Base-by-base conservation (phyloP, 2,113 vertebrate genomes). In the Psettodes erumei region DNA sequence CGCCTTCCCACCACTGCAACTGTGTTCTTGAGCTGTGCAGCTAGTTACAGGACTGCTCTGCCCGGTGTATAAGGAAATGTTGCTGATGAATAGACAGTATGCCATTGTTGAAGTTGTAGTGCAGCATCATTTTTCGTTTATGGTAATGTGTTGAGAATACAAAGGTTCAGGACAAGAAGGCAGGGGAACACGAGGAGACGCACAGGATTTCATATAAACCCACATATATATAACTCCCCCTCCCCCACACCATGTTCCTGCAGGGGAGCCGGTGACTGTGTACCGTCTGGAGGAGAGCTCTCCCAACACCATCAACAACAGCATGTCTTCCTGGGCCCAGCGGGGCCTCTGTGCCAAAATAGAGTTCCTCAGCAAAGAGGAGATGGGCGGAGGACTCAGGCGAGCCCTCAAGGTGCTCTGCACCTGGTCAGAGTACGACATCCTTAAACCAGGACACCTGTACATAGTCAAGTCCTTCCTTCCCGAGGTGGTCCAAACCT, bases 241-340 rank as follows among this genome's bases (percentile, higher is more conserved):
- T 37, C 11, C 25, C 6, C 2, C 5, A 5, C 12, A 19, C 11
- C 32, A n/a, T 68, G 71, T 64, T 23, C 1, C 59, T 79, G 0
- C 75, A 99, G 98, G 98, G 43, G 98, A 99, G 72, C 96, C 97
- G 5, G 97, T 99, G 82, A 99, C 96, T 0, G 97, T 99, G 84
- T 99, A 99, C 89, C 95, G 97, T 19, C 94, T 99, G 59, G 98
- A 99, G 82, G 98, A 99, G 90, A 99, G 98, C 64, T 99, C 98
- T 32, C 98, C 97, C 58, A 97, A 90, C 91, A 99, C 96, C 64
- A 93, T 99, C 88, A 98, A 99, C 92, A 99, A 99, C 93, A 99
- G 98, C 95, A 99, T 99, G 98, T 99, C 97, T 32, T 99, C 98
- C 72, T 99, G 98, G 98, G 95, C 97, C 45, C 98, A 99, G 28